Base-by-base conservation (phyloP, 2,797 vertebrate genomes). In the Psittacula derbiana region DNA sequence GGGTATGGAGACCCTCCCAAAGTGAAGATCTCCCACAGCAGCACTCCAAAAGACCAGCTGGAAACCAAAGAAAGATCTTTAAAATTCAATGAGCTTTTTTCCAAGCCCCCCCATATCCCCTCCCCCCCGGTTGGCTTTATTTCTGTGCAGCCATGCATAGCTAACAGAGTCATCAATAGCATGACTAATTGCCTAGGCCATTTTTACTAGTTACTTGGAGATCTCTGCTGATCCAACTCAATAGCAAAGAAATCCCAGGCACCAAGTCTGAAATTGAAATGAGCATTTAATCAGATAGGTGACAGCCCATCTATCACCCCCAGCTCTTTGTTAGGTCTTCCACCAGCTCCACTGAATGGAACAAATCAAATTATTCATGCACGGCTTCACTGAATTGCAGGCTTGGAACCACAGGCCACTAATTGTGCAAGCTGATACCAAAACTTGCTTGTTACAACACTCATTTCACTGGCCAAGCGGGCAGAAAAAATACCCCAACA, bases 1-100 rank as follows among this genome's bases (percentile, higher is more conserved):
- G 99, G 99, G 86, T 99, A 99, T 0, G 99, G 99, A 2, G 99
- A 99, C 27, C 99, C 99, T 15, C 99, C 99, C 96, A 99, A 98
- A 2, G 99, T 99, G 97, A 99, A 99, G 98, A 99, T 99, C 98
- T 99, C 99, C 99, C 99, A 99, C 82, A 99, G 95, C 96, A 99
- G 97, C 86, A 99, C 99, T 67, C 99, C 99, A 5, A 99, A 99
- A 40, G 99, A 99, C 99, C 99, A 99, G 97, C 99, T 99, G 98
- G 74, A 84, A 96, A 96, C 62, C 80, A 94, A 96, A 96, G 84
- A 95, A 96, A 91, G 80, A 89, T 89, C 87, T 96, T 95, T 94
- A 96, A 97, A 93, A 97, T 97, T 94, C 96, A 97, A 86, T 96
- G 95, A 95, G 41, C 8, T 62, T 73, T 92, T 81, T 89, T 92